These are phyloP conservation scores for Cephus spinipes DNA, from an alignment of 2,888 invertebrate genomes.

Conservation along the genomic window DNA sequence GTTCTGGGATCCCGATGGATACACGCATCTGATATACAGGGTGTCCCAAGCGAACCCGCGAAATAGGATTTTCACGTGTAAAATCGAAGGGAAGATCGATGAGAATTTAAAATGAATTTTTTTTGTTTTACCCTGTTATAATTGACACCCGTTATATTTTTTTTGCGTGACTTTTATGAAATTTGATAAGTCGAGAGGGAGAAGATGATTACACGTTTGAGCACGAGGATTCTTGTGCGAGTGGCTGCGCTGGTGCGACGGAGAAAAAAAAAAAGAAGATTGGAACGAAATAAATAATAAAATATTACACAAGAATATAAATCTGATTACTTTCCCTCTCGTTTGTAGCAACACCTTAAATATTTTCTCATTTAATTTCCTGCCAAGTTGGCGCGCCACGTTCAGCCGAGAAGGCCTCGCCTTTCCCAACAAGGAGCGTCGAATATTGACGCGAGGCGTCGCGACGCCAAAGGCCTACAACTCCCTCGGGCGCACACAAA, in stretches of 20 bases:
- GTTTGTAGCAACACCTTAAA: neutral
- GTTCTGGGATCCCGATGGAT: neutral
- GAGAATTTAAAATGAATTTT: neutral
- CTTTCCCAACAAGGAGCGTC: neutral
- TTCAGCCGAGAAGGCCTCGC: neutral
- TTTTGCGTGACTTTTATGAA: neutral
- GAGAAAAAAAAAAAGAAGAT: neutral
- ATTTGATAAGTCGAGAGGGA: neutral
- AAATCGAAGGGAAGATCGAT: neutral
- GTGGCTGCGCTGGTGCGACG: neutral
- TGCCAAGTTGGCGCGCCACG: neutral
- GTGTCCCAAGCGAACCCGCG: neutral
- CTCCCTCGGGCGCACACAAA: conserved; percentile 29
- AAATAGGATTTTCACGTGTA: no score
- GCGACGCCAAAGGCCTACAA: neutral
- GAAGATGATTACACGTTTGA: neutral
- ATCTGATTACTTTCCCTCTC: neutral
- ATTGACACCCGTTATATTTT: neutral
- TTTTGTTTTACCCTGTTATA: neutral
- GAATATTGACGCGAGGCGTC: neutral
- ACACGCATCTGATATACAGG: neutral
- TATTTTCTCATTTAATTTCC: neutral
- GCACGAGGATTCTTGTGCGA: neutral
- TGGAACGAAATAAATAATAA: neutral
- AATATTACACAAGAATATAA: neutral